phyloP scores from a whole-genome alignment of 2,797 vertebrate species.

The Paedocypris micromegethes region DNA sequence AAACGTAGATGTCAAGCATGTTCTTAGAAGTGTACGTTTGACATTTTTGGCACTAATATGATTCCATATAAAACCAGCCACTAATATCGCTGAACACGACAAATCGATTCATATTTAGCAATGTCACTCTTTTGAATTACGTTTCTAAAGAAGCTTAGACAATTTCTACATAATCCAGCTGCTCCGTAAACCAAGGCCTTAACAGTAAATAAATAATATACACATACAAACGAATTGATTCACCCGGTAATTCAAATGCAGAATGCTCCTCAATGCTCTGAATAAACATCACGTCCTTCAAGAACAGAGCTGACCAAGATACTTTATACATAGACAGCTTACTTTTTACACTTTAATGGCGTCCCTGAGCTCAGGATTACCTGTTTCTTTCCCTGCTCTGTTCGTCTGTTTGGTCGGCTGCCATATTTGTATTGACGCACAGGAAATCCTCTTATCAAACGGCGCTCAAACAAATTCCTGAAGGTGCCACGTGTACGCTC shows the following conservation, averaged over 20 bases:
- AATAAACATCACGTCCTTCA: conserved; percentile 69
- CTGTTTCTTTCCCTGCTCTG: conserved; percentile 19
- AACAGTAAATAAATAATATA: not conserved
- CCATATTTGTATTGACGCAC: conserved; percentile 15
- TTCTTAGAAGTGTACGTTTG: too few species aligned
- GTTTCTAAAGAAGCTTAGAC: too few species aligned
- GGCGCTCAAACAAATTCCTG: not conserved
- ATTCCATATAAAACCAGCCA: too few species aligned
- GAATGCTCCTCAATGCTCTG: conserved; percentile 59
- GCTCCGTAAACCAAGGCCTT: conserved; percentile 39
- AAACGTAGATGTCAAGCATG: too few species aligned
- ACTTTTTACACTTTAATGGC: conserved; percentile 32
- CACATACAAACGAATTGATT: conserved; percentile 62
- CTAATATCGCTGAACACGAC: too few species aligned
- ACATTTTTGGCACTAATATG: too few species aligned
- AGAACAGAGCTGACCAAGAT: conserved; percentile 45
- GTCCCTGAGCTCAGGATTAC: conserved; percentile 30
- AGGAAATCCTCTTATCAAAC: conserved; percentile 23
- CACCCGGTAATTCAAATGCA: conserved; percentile 64
- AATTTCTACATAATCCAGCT: too few species aligned
- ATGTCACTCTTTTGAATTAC: too few species aligned
- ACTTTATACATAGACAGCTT: conserved; percentile 38
- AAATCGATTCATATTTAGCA: too few species aligned
- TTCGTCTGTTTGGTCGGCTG: conserved; percentile 19
- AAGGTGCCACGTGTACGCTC: conserved; percentile 9